A percentile compares a stretch with the other conserved stretches of the same genome.
These are phyloP conservation scores for Solenopsis fugax DNA, from an alignment of 1,140 invertebrate species.

Conservation along the genomic window DNA sequence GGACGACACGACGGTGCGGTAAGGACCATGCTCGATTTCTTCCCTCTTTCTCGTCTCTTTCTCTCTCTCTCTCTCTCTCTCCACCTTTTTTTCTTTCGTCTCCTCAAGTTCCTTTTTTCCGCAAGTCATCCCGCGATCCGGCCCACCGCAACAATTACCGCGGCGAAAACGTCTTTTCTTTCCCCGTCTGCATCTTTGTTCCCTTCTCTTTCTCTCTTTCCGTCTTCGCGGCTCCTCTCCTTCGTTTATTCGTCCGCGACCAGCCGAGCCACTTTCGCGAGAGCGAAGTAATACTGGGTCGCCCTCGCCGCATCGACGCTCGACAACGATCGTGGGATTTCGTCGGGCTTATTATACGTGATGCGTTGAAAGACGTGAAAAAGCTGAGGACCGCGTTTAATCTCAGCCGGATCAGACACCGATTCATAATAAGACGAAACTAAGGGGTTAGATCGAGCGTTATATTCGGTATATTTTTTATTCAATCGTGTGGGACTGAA, in stretches of 20 bases:
- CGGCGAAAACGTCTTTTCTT: constrained; percentile 39
- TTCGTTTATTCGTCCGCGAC: constrained; percentile 10
- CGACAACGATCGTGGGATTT: constrained; percentile 46
- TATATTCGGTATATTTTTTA: not conserved
- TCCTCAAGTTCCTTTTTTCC: constrained; percentile 5
- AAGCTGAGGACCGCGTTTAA: not conserved
- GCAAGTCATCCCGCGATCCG: constrained; percentile 5
- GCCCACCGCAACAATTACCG: constrained; percentile 47
- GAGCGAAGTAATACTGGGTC: not conserved
- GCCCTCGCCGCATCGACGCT: constrained; percentile 4
- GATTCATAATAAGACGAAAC: not conserved
- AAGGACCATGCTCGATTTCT: constrained; percentile 78
- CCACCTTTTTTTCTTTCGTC: constrained; percentile 6
- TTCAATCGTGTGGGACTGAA: not conserved
- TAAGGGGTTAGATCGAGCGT: not conserved
- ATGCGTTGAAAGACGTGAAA: constrained; percentile 9
- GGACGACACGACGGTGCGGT: constrained; percentile 64
- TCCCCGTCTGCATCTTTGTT: constrained; percentile 8
- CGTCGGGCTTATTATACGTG: not conserved
- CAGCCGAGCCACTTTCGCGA: constrained; percentile 49
- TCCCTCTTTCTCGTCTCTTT: constrained; percentile 58
- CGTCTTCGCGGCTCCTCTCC: constrained; percentile 33
- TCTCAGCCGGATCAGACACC: too few species aligned
- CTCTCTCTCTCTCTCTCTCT: not conserved
- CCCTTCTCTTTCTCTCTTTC: constrained; percentile 39